Conservation (phyloP, 2,797 vertebrate species). For the Hipposideros larvatus region DNA sequence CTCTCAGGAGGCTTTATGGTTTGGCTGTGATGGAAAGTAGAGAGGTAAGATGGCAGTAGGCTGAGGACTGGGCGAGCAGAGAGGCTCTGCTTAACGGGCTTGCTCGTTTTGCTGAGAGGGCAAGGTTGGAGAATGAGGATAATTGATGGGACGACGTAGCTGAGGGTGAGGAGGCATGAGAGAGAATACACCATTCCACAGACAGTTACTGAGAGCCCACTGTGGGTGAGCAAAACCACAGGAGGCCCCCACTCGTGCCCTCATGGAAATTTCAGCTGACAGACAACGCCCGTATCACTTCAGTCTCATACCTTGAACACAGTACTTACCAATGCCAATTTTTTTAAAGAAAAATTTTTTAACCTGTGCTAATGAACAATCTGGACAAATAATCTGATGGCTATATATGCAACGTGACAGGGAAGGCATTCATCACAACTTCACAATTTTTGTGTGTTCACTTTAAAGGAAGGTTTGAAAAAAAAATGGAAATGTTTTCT, state of each 20-base stretch:
- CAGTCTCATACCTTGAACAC: neutral
- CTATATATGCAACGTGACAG: neutral
- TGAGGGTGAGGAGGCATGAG: neutral
- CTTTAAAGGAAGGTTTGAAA: neutral
- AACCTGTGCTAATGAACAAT: neutral
- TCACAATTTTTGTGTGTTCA: neutral
- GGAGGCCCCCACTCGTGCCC: neutral
- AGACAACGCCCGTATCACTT: neutral
- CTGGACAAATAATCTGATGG: neutral
- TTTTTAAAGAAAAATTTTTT: neutral
- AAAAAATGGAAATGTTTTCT: neutral
- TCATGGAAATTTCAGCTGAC: neutral
- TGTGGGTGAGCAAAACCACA: neutral
- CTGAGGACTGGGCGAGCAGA: neutral
- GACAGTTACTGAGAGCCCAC: neutral
- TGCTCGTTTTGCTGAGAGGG: neutral
- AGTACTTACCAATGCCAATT: neutral
- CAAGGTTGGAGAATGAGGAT: neutral
- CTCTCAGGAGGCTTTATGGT: neutral
- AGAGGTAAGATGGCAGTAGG: neutral
- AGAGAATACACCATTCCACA: neutral
- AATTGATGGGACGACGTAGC: neutral
- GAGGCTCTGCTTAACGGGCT: neutral
- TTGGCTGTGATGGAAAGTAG: neutral
- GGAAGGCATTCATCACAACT: neutral